Percentiles rank a stretch among this genome's conserved stretches.
Evolutionary conservation across 2,113 vertebrate species (phyloP).

Genomic region (Camelus dromedarius): DNA sequence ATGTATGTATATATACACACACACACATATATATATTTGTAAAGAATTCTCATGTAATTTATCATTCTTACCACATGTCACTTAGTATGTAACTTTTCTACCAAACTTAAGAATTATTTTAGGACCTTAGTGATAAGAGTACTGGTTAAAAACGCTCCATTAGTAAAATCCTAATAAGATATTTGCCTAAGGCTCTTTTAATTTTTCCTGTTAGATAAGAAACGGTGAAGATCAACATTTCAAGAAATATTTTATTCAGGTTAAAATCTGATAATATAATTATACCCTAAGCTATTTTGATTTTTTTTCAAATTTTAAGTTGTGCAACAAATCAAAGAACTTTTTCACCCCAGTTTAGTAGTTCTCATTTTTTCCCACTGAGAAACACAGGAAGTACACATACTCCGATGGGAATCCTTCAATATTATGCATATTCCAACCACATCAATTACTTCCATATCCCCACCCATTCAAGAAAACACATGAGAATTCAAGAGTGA

Average conservation of each 20-base stretch:
- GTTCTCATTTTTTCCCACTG: background rate
- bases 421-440: background rate
- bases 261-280: constrained; percentile 22
- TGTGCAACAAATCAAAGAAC: background rate
- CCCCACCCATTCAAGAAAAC: constrained; percentile 1
- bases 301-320: constrained; percentile 31
- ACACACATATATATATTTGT: background rate
- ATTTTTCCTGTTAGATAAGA: constrained; percentile 23
- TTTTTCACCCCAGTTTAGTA: background rate
- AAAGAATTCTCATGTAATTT: constrained; percentile 41
- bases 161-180: constrained; percentile 40
- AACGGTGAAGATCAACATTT: background rate
- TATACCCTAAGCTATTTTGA: constrained; percentile 27
- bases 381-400: constrained; percentile 33
- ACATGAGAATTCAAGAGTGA: background rate
- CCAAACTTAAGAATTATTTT: background rate
- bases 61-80: background rate
- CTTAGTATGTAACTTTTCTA: background rate
- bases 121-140: background rate
- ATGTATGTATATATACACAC: too few species aligned
- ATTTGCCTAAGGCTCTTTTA: constrained; percentile 11
- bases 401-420: background rate
- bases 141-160: constrained; percentile 39
- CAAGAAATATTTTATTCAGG: background rate
- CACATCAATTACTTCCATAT: background rate